Percentiles rank a stretch among this genome's conserved stretches.
Evolutionary conservation across 2,888 invertebrate genomes (phyloP).

Genomic region (Cephalotes varians): DNA sequence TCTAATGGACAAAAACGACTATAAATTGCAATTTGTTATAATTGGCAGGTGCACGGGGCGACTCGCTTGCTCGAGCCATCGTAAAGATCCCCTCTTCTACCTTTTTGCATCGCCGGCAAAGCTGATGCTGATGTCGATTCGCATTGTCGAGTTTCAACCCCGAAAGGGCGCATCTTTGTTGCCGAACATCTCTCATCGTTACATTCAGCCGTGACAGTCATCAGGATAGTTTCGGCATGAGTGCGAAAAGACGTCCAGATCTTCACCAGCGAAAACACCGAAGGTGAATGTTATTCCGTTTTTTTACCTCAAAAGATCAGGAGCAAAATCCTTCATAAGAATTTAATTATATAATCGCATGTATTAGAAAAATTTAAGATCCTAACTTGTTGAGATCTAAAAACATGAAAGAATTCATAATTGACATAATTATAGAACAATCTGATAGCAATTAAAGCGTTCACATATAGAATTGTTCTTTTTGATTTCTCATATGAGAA

Average conservation of each 20-base stretch:
- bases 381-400: background rate
- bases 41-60: conserved; percentile 72
- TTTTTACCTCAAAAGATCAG: background rate
- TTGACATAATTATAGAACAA: background rate
- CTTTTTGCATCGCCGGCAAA: conserved; percentile 53
- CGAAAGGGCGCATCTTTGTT: conserved; percentile 69
- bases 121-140: conserved; percentile 62
- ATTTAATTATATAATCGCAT: background rate
- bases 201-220: background rate
- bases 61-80: conserved; percentile 68
- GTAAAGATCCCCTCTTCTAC: conserved; percentile 69
- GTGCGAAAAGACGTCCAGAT: background rate
- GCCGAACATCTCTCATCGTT: conserved; percentile 4
- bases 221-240: conserved; percentile 2
- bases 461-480: background rate
- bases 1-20: background rate
- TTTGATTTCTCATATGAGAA: background rate
- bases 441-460: background rate
- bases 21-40: conserved; percentile 60
- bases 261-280: background rate
- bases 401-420: background rate
- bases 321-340: background rate
- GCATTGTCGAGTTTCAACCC: conserved; percentile 75
- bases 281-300: conserved; percentile 29
- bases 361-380: background rate